Evolutionary conservation across 1,140 invertebrate species (phyloP).

Genomic region (Cyphomyrmex costatus): DNA sequence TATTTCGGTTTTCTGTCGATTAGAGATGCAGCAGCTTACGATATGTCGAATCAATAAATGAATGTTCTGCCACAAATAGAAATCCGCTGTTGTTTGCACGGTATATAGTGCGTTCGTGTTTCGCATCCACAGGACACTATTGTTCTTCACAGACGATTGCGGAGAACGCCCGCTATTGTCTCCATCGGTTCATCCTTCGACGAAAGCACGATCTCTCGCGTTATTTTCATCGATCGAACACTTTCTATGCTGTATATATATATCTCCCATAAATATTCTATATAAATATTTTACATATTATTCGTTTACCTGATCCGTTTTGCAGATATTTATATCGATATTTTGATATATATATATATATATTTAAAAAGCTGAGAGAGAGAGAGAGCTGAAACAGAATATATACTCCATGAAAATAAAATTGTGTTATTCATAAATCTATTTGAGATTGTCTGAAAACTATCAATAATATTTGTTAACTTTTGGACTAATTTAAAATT

Average conservation of each 20-base stretch:
- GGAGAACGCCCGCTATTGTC: constrained; percentile 24
- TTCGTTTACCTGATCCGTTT: neutral
- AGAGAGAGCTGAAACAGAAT: no score
- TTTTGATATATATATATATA: no score
- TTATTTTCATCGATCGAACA: constrained; percentile 14
- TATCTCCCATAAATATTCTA: constrained; percentile 1
- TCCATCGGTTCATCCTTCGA: constrained; percentile 23
- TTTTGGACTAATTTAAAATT: neutral
- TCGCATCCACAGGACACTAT: constrained; percentile 30
- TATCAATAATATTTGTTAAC: neutral
- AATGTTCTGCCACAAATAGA: constrained; percentile 35
- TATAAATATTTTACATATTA: neutral
- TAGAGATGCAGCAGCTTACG: constrained; percentile 4
- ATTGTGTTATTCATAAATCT: neutral
- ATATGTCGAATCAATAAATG: constrained; percentile 43
- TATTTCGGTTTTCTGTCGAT: constrained; percentile 7
- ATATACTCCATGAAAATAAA: neutral
- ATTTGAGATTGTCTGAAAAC: neutral
- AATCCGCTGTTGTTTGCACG: constrained; percentile 35
- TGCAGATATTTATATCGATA: no score
- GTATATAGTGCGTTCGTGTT: neutral
- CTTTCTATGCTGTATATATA: neutral
- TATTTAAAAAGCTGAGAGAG: no score
- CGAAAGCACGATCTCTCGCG: constrained; percentile 18
- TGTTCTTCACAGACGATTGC: constrained; percentile 29